Evolutionary conservation across 2,113 vertebrate genomes (phyloP), one percentile per base, ranked within the genome.

Genomic region (Engraulis encrasicolus): DNA sequence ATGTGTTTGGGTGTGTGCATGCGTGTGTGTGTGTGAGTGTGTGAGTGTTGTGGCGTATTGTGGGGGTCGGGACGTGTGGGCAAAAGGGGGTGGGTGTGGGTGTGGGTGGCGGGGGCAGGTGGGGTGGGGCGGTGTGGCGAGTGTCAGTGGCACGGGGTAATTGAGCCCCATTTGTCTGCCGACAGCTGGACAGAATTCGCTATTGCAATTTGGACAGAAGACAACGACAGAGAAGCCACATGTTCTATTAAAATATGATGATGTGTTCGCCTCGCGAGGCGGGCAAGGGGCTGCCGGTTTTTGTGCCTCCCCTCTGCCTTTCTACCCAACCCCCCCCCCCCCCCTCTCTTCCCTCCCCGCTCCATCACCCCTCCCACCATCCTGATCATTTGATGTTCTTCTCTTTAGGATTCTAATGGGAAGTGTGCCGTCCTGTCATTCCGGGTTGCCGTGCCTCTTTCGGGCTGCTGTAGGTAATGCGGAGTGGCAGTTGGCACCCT

Each of bases 191-290:
- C 90, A 90, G 93, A 94, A 95, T 94, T 88, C 85, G 87, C 87
- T 85, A 94, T 91, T 90, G 90, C 89, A 88, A 89, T 92, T 93
- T 93, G 93, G 91, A 89, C 89, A 87, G 50, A 87, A 89, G 93
- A 86, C 89, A 84, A 79, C 87, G 78, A 88, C 85, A 83, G 85
- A 86, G 90, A 88, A 37, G 91, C 91, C 91, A 91, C 90, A 91
- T 93, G 93, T 92, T 92, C 89, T 90, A 94, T 94, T 93, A 94
- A 94, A 94, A 92, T 90, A 91, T 93, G 92, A 94, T 93, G 93
- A 93, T 91, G 87, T 91, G 86, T 86, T 91, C 85, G 89, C 91
- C 92, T 85, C 54, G 85, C 23, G 84, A 66, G 82, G 78, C 83
- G 18, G 80, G 78, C 31, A 5, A 9, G 40, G n/a, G n/a, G n/a